Percentiles rank a stretch among this genome's conserved stretches.
phyloP scores from a whole-genome alignment of 2,888 invertebrate genomes.

The Aradus depressus region DNA sequence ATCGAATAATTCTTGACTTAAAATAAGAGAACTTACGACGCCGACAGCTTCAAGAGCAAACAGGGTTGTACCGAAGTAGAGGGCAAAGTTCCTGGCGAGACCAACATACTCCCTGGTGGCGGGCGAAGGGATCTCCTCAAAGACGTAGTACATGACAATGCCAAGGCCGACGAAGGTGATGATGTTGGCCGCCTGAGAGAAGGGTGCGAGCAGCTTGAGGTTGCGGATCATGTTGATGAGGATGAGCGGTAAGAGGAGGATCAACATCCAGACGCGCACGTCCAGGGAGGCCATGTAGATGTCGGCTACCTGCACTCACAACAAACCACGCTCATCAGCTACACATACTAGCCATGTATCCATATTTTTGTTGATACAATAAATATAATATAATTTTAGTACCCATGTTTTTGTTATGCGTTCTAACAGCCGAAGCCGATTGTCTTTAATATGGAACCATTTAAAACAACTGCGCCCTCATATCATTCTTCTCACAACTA shows the following conservation, averaged over 20 bases:
- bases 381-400: no score
- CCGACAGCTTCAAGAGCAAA: constrained; percentile 80
- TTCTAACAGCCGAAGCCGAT: no score
- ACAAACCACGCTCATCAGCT: no score
- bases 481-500: no score
- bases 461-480: no score
- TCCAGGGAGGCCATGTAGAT: constrained; percentile 31
- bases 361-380: no score
- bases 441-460: no score
- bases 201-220: constrained; percentile 68
- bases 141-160: constrained; percentile 60
- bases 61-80: constrained; percentile 81
- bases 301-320: constrained; percentile 45
- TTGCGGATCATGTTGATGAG: constrained; percentile 60
- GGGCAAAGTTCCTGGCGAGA: constrained; percentile 47
- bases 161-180: constrained; percentile 65
- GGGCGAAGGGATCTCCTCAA: constrained; percentile 49
- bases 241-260: constrained; percentile 58
- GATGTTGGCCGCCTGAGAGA: constrained; percentile 70
- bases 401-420: no score
- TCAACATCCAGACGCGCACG: constrained; percentile 52
- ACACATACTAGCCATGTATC: no score
- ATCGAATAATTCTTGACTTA: no score
- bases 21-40: constrained; percentile 46
- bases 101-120: constrained; percentile 43